Evolutionary conservation across 2,113 vertebrate genomes (phyloP).

Genomic region (Python bivittatus): DNA sequence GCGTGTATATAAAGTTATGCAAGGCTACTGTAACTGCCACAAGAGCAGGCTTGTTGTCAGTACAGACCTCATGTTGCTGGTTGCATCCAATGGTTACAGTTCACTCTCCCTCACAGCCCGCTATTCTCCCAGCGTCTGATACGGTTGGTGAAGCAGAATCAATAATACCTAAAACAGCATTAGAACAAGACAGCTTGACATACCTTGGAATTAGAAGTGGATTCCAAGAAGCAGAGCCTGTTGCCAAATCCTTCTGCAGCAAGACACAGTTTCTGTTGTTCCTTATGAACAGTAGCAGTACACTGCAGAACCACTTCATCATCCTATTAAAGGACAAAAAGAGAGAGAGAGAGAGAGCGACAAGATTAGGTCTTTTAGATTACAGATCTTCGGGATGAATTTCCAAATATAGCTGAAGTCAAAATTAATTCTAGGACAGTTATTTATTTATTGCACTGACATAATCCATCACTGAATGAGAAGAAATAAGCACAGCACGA

Average conservation of each 20-base stretch:
- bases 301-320: conserved; percentile 97
- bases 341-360: conserved; percentile 37
- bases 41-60: not conserved
- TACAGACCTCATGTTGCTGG: not conserved
- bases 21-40: not conserved
- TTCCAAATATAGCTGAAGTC: conserved; percentile 23
- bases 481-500: not conserved
- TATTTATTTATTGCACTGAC: conserved; percentile 15
- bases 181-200: not conserved
- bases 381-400: not conserved
- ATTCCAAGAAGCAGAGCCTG: conserved; percentile 95
- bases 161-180: conserved; percentile 2
- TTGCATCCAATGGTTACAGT: not conserved
- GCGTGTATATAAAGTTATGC: not conserved
- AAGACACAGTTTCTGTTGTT: conserved; percentile 94
- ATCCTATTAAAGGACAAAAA: conserved; percentile 73
- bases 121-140: not conserved
- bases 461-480: not conserved
- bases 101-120: not conserved
- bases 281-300: conserved; percentile 88
- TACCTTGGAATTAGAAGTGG: conserved; percentile 97
- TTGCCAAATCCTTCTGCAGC: conserved; percentile 97
- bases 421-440: not conserved
- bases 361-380: not conserved
- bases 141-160: not conserved